Percentiles rank a stretch among this genome's conserved stretches.
Conservation (phyloP, 2,888 invertebrate species). For the Leucoptera coffeella region DNA sequence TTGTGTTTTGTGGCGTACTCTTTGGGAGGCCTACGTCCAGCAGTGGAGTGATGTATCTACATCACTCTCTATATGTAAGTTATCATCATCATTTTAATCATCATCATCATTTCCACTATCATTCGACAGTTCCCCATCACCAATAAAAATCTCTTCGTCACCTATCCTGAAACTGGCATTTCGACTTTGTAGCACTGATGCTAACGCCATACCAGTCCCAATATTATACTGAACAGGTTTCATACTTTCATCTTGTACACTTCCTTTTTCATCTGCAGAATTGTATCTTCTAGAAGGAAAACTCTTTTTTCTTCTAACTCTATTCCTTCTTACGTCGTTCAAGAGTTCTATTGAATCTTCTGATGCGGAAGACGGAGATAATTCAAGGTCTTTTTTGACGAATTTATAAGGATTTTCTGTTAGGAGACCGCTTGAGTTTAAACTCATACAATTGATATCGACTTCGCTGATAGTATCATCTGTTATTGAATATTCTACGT, state of each 20-base stretch:
- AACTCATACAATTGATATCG: constrained; percentile 7
- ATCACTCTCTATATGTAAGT: no score
- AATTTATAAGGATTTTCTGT: constrained; percentile 3
- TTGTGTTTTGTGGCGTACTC: no score
- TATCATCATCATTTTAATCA: no score
- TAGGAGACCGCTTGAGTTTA: not conserved
- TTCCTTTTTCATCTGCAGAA: constrained; percentile 13
- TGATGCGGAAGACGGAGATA: constrained; percentile 23
- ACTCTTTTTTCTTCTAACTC: constrained; percentile 26
- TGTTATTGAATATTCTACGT: no score
- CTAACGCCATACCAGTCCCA: constrained; percentile 43
- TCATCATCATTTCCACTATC: constrained; percentile 44
- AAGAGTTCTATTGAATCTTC: constrained; percentile 17
- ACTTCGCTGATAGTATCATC: constrained; percentile 15
- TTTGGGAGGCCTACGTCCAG: no score
- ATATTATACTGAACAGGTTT: constrained; percentile 40
- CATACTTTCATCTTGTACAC: constrained; percentile 24
- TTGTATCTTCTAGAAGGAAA: constrained; percentile 12
- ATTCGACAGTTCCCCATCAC: constrained; percentile 36
- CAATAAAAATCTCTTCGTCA: constrained; percentile 35
- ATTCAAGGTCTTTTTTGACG: constrained; percentile 23
- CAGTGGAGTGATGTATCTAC: no score
- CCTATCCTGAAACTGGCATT: constrained; percentile 15
- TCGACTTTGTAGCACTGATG: constrained; percentile 27
- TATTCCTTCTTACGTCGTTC: constrained; percentile 23